phyloP scores from a whole-genome alignment of 2,797 vertebrate species.

The Jordanella pulchra region DNA sequence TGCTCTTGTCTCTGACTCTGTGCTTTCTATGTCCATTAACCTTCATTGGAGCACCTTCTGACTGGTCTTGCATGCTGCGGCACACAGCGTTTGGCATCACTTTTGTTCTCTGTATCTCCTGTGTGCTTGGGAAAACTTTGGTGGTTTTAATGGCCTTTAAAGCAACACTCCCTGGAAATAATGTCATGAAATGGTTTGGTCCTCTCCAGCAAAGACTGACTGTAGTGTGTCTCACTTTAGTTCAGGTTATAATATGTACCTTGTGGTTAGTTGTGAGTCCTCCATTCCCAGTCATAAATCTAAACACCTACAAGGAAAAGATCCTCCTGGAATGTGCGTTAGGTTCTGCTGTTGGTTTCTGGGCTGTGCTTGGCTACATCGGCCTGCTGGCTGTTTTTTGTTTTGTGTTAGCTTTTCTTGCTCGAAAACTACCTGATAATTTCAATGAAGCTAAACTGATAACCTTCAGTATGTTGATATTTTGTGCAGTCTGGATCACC shows the following conservation, averaged over 20 bases:
- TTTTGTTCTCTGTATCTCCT: too few relatives aligned
- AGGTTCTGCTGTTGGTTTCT: conserved; percentile 68
- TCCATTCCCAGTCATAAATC: conserved; percentile 33
- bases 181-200: conserved; percentile 76
- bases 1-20: too few relatives aligned
- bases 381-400: conserved; percentile 21
- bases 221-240: conserved; percentile 55
- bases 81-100: too few relatives aligned
- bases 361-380: conserved; percentile 69
- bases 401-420: too few relatives aligned
- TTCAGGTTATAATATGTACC: conserved; percentile 25
- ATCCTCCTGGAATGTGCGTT: conserved; percentile 74
- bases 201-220: conserved; percentile 70
- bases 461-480: too few relatives aligned
- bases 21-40: too few relatives aligned
- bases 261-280: not conserved
- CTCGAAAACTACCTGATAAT: too few relatives aligned
- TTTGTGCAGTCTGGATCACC: conserved; percentile 8
- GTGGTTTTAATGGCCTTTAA: too few relatives aligned
- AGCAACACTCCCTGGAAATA: conserved; percentile 1
- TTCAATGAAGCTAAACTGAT: too few relatives aligned
- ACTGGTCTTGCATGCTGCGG: too few relatives aligned
- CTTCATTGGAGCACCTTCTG: too few relatives aligned
- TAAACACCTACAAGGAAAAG: conserved; percentile 53
- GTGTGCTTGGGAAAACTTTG: too few relatives aligned